Conservation (phyloP, 1,140 invertebrate species). For the Drosophila orosa region DNA sequence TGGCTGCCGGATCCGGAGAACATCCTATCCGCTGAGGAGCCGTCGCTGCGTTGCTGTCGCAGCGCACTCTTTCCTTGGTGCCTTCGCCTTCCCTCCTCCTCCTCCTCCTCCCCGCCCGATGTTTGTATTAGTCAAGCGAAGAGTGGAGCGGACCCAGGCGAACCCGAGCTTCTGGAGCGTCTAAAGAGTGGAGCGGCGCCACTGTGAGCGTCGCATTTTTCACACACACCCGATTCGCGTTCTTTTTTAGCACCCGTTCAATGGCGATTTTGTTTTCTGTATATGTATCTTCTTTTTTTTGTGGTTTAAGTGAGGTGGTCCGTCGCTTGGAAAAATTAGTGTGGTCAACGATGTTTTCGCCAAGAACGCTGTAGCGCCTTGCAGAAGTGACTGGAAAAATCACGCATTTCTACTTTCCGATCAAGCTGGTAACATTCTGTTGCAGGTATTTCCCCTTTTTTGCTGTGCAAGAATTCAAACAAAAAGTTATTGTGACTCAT, state of each 20-base stretch:
- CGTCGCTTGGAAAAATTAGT: conserved; percentile 20
- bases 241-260: conserved; percentile 3
- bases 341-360: not conserved
- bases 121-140: conserved; percentile 41
- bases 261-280: conserved; percentile 65
- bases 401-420: not conserved
- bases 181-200: conserved; percentile 26
- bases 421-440: not conserved
- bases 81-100: conserved; percentile 25
- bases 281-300: conserved; percentile 62
- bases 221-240: conserved; percentile 35
- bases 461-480: not conserved
- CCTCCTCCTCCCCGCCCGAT: conserved; percentile 36
- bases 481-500: not conserved
- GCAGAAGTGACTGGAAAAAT: not conserved
- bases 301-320: conserved; percentile 25
- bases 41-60: conserved; percentile 14
- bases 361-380: not conserved
- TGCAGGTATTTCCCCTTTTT: not conserved
- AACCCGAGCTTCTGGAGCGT: conserved; percentile 32
- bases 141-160: conserved; percentile 26
- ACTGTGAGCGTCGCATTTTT: conserved; percentile 33
- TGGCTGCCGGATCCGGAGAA: conserved; percentile 43
- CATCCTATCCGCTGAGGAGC: conserved; percentile 34
- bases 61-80: conserved; percentile 24